Evolutionary conservation across 2,113 vertebrate genomes (phyloP), one percentile per base, ranked within the genome.

Genomic region (Lichenostomus cassidix): DNA sequence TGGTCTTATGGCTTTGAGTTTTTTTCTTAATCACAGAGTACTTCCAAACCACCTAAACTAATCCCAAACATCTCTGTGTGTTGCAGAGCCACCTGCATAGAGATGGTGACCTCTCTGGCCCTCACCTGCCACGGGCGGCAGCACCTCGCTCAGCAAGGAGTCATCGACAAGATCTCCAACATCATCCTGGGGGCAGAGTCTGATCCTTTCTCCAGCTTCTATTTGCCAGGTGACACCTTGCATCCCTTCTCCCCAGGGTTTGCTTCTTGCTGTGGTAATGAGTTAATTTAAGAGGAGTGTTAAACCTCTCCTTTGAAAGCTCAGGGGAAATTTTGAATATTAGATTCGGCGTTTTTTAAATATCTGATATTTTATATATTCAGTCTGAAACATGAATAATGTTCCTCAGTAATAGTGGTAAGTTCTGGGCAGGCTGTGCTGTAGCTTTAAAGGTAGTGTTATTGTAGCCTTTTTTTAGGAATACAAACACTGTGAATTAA

Each of bases 121-220:
- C 95, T 96, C 37, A 98, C 97, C 46, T 97, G 97, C 4, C 99
- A 99, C 9, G 99, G 99, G 14, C 97, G 99, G 3, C 99, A 98
- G 87, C 99, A 98, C 92, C 98, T 99, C 77, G 97, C 98, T 50
- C 98, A 99, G 63, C 98, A 99, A 84, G 99, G 99, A 44, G 93
- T 99, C 50, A 99, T 99, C 27, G 98, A 99, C 71, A 98, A 98
- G 90, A 98, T 99, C 95, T 99, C 99, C 13, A 99, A 99, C 96
- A 99, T 99, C 98, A 99, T 99, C 55, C 96, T 98, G 20, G 98
- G 98, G 7, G 98, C 99, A 5, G 98, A 99, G 29, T 98, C 98
- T 0, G 99, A 99, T 92, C 98, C 99, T 20, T 98, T 99, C 80
- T 99, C 99, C 27, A 97, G 98, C 70, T 98, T 99, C 94, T 99